Conservation (phyloP, 2,113 vertebrate genomes). For the Solea solea region DNA sequence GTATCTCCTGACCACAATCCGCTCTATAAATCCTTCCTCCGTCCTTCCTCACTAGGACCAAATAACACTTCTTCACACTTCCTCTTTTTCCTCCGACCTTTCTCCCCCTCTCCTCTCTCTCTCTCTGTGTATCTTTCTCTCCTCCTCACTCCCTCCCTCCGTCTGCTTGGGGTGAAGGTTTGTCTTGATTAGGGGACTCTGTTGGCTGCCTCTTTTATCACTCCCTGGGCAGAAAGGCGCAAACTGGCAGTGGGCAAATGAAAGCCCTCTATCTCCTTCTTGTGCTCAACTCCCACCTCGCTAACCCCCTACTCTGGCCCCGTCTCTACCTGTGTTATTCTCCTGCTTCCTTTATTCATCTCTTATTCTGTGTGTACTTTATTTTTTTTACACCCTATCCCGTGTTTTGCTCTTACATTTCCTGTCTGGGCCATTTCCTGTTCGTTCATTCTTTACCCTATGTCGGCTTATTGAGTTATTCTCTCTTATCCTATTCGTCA, state of each 20-base stretch:
- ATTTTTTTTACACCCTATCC: not conserved
- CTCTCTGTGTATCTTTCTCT: not conserved
- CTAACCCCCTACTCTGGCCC: slow-evolving; percentile 15
- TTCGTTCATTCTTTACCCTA: slow-evolving; percentile 24
- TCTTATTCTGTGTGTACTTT: not conserved
- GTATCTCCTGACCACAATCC: slow-evolving; percentile 63
- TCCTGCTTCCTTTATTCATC: slow-evolving; percentile 38
- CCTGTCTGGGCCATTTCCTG: slow-evolving; percentile 51
- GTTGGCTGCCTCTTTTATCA: slow-evolving; percentile 77
- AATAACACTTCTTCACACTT: slow-evolving; percentile 39
- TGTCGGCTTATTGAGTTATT: slow-evolving; percentile 38
- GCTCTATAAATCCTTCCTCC: slow-evolving; percentile 63
- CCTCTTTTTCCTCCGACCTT: not conserved
- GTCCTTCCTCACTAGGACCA: slow-evolving; percentile 45
- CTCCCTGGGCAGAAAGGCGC: slow-evolving; percentile 70
- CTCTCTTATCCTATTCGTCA: slow-evolving; percentile 23
- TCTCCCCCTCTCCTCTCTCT: not conserved
- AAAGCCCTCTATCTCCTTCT: slow-evolving; percentile 74
- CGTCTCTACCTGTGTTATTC: slow-evolving; percentile 57
- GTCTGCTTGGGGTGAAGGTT: slow-evolving; percentile 71
- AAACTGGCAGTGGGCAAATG: slow-evolving; percentile 77
- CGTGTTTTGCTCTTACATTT: slow-evolving; percentile 32
- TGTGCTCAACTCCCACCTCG: slow-evolving; percentile 50
- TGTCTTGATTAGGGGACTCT: slow-evolving; percentile 78
- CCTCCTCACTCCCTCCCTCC: not conserved